A percentile compares a stretch with the other conserved stretches of the same genome.
Evolutionary conservation across 2,888 invertebrate species (phyloP).

Genomic region (Drosophila silvestris): DNA sequence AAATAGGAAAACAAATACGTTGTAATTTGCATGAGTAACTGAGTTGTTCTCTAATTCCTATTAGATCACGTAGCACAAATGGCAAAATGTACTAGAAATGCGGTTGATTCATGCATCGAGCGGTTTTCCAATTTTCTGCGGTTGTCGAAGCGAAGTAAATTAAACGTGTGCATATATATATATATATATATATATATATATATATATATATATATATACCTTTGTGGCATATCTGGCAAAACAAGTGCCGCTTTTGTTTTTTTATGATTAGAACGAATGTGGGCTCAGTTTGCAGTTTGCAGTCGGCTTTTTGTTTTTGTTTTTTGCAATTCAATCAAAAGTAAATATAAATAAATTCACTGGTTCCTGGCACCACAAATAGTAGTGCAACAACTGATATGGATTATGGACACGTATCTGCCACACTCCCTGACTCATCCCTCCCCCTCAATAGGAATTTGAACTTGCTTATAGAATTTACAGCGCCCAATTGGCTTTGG

Average conservation of each 20-base stretch:
- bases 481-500: neutral
- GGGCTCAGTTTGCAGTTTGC: slow-evolving; percentile 32
- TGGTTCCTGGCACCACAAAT: slow-evolving; percentile 37
- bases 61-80: slow-evolving; percentile 62
- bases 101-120: slow-evolving; percentile 53
- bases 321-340: slow-evolving; percentile 45
- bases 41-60: slow-evolving; percentile 20
- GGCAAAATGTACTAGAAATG: slow-evolving; percentile 1
- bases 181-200: neutral
- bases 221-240: slow-evolving; percentile 30
- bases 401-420: slow-evolving; percentile 36
- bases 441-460: slow-evolving; percentile 5
- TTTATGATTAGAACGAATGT: slow-evolving; percentile 47
- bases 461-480: slow-evolving; percentile 1
- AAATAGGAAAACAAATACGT: neutral
- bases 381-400: slow-evolving; percentile 13
- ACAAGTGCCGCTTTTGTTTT: slow-evolving; percentile 53
- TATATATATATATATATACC: neutral
- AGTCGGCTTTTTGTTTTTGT: slow-evolving; percentile 44
- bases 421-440: neutral
- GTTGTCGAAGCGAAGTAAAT: slow-evolving; percentile 21
- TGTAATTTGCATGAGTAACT: slow-evolving; percentile 32
- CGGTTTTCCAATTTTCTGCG: slow-evolving; percentile 35
- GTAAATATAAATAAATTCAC: slow-evolving; percentile 40
- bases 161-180: neutral